Base-by-base conservation (phyloP, 1,140 invertebrate species). In the Drosophila kanapiae region DNA sequence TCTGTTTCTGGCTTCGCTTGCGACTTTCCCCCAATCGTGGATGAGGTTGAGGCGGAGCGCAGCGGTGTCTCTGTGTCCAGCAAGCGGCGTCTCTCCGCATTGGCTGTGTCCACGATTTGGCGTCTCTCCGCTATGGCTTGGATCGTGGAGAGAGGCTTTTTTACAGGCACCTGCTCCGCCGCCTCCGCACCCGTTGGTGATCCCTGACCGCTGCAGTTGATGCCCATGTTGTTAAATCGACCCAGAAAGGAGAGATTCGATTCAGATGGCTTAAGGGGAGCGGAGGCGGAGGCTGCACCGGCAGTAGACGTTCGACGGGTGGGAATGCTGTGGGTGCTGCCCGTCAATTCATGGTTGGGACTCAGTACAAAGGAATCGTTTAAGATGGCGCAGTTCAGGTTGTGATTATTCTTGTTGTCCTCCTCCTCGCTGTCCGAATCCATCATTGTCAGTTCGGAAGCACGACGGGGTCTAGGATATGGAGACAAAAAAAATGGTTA, bases 341-440 rank as follows among this genome's bases (percentile, higher is more conserved):
- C 57, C 4, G 85, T 74, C 5, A 85, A 27, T 33, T 90, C 85
- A 6, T 91, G 81, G 2, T 53, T 56, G 10, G 92, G 92, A 58
- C 90, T 93, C 5, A 91, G 31, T 4, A 93, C 76, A 61, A 93
- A 92, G 3, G 92, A 93, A 51, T 93, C 92, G 67, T 93, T 92
- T 1, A 93, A 45, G 11, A 92, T 90, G 27, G 92, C 92, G 53
- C 90, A 92, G 60, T 93, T 93, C 1, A 92, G 59, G 42, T 93
- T 93, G 45, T 87, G 80, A 31, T 78, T 70, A 37, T 63, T 82
- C 42, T 57, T 77, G 27, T 49, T 56, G 13, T 91, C 88, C 9
- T 92, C 82, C 48, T 93, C 92, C 7, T 92, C 92, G 10, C 91
- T 92, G 61, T 92, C 91, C 6, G 86, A 91, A 42, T 93, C 81